Conservation (phyloP, 2,888 invertebrate species). For the Drosophila kambysellisi region DNA sequence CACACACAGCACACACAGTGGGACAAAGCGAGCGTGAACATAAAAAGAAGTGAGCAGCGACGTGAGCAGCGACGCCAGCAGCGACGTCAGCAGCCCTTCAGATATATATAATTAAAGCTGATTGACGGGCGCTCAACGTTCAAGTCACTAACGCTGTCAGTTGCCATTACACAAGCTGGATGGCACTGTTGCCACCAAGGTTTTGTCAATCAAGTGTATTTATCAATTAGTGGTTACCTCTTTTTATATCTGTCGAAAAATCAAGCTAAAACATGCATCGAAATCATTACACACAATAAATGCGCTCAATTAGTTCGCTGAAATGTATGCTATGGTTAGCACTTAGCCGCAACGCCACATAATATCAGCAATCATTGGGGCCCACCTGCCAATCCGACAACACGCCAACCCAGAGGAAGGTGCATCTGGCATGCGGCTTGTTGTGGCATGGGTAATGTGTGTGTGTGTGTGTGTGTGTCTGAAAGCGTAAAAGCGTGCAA, state of each 20-base stretch:
- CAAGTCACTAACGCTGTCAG: slow-evolving; percentile 19
- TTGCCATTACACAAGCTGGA: slow-evolving; percentile 10
- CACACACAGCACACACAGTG: slow-evolving; percentile 3
- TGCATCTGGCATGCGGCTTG: slow-evolving; percentile 44
- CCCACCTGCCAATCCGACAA: slow-evolving; percentile 10
- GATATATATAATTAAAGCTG: slow-evolving; percentile 70
- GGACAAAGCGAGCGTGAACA: slow-evolving; percentile 68
- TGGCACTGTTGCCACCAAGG: neutral
- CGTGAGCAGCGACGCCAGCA: slow-evolving; percentile 11
- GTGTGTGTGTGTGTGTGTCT: slow-evolving; percentile 73
- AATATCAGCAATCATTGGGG: slow-evolving; percentile 66
- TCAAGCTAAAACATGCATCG: slow-evolving; percentile 20
- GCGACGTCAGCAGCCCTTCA: slow-evolving; percentile 23
- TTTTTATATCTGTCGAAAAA: neutral
- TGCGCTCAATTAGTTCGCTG: slow-evolving; percentile 64
- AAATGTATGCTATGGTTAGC: slow-evolving; percentile 70
- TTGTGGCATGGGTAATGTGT: slow-evolving; percentile 20
- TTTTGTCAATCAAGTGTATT: slow-evolving; percentile 59
- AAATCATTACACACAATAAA: slow-evolving; percentile 66
- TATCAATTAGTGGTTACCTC: slow-evolving; percentile 37
- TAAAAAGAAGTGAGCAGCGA: slow-evolving; percentile 55
- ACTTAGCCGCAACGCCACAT: slow-evolving; percentile 61
- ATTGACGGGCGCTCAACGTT: slow-evolving; percentile 57
- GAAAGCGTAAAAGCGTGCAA: slow-evolving; percentile 85
- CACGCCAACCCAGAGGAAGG: slow-evolving; percentile 42